Evolutionary conservation across 2,888 invertebrate genomes (phyloP), one percentile per base, ranked within the genome.

Genomic region (Nemotelus pantherinus): DNA sequence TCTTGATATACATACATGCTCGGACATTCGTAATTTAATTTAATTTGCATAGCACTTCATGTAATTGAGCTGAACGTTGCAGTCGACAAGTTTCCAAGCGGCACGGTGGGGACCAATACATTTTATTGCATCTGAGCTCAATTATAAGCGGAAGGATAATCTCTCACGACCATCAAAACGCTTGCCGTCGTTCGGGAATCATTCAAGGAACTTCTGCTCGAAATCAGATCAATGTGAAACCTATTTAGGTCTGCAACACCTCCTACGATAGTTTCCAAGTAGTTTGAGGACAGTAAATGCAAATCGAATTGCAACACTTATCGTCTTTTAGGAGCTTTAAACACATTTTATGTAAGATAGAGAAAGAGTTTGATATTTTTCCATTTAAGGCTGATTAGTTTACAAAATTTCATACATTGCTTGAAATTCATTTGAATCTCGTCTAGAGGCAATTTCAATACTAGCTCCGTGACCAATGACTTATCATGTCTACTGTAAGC

Each of bases 81-180:
- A 25, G 25, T 25, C 1, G 25, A 4, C 57, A 57, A 57, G 57
- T 57, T 57, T 57, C 25, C 10, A 57, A 57, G 57, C 57, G 57
- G 25, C 10, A n/a, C 57, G 7, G 41, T 7, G 64, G 25, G 25
- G 25, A 25, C 41, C 64, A 67, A 47, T 67, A 50, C 9, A 10
- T 67, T 67, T 25, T 48, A 50, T 67, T 43, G 47, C n/a, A 50
- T 72, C 57, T 7, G 71, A 41, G 58, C 55, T 72, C 55, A 72
- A 72, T 72, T 72, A 72, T 72, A 72, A 58, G 55, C 71, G 57
- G 47, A 45, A 45, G 71, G 58, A 55, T 72, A 58, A 72, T 72
- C 71, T 55, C 55, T 72, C 71, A 72, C 71, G 71, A 72, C 71
- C 43, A 72, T 72, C 71, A 4, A 5, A 72, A 50, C 48, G 7